Evolutionary conservation across 2,888 invertebrate genomes (phyloP).

Genomic region (Micropterix aruncella): DNA sequence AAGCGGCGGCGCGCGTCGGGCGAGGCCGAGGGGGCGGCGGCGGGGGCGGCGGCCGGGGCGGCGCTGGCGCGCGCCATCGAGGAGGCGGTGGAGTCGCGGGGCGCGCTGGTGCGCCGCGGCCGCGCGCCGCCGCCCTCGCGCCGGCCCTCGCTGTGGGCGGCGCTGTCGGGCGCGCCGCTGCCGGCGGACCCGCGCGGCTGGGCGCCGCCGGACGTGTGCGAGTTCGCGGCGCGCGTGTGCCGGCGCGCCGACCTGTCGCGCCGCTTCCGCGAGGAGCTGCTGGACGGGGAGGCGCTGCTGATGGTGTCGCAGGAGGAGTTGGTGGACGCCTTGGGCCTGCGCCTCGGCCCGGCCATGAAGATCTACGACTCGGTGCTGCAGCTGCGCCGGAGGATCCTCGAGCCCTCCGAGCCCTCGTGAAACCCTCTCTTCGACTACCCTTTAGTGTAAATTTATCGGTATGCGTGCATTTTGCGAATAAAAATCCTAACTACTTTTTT

Average conservation of each 20-base stretch:
- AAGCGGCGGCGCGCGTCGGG: constrained; percentile 22
- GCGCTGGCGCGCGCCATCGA: constrained; percentile 17
- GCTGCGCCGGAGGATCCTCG: constrained; percentile 27
- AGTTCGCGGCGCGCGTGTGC: constrained; percentile 20
- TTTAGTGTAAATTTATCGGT: too few species aligned
- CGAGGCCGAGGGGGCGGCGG: constrained; percentile 19
- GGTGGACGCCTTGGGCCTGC: constrained; percentile 55
- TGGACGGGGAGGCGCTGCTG: constrained; percentile 74
- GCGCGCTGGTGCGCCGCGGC: constrained; percentile 8
- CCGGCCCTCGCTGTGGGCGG: constrained; percentile 8
- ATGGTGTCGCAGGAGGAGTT: constrained; percentile 75
- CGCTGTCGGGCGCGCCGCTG: constrained; percentile 12
- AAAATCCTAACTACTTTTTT: too few species aligned
- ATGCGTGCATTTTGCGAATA: too few species aligned
- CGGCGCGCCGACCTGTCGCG: constrained; percentile 7
- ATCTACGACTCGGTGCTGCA: constrained; percentile 55
- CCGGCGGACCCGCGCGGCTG: constrained; percentile 15
- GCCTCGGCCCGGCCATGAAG: constrained; percentile 77
- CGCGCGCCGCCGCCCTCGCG: constrained; percentile 15
- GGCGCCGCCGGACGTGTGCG: constrained; percentile 21
- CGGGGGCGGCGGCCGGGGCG: constrained; percentile 19
- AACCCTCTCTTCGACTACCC: too few species aligned
- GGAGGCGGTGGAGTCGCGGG: constrained; percentile 4
- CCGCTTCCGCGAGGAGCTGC: constrained; percentile 28
- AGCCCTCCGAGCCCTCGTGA: too few species aligned